phyloP scores from a whole-genome alignment of 1,140 invertebrate genomes.

The Zaprionus tsacasi region DNA sequence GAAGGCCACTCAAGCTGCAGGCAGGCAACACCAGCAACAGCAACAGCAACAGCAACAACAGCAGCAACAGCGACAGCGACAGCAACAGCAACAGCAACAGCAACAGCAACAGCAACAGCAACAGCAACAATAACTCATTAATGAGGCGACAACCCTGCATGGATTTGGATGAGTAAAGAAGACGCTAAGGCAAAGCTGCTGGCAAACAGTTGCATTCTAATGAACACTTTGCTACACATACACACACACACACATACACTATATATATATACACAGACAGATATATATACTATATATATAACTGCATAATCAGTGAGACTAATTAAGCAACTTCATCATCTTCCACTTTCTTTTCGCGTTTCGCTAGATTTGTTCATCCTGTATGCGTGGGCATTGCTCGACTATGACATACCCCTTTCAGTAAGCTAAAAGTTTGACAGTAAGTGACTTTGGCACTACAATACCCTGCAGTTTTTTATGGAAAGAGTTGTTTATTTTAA shows the following conservation, averaged over 20 bases:
- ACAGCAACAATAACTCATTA: conserved; percentile 70
- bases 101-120: conserved; percentile 37
- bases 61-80: conserved; percentile 25
- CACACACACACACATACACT: background rate
- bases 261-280: background rate
- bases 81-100: conserved; percentile 1
- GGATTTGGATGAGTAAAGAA: conserved; percentile 60
- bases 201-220: conserved; percentile 75
- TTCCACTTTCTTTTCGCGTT: background rate
- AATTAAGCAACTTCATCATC: conserved; percentile 54
- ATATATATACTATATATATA: background rate
- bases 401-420: background rate
- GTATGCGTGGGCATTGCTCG: background rate
- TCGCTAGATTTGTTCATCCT: background rate
- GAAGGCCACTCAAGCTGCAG: conserved; percentile 1
- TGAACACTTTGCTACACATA: conserved; percentile 48
- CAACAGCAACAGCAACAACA: background rate
- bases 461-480: too few species aligned
- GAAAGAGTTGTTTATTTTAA: too few species aligned
- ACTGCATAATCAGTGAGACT: conserved; percentile 37
- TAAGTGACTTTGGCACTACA: too few species aligned
- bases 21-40: background rate
- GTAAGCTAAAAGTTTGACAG: too few species aligned
- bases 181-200: conserved; percentile 28
- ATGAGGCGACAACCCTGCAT: conserved; percentile 61